These are phyloP conservation scores for Scaptomyza hsui DNA, from an alignment of 1,140 invertebrate species.

Conservation along the genomic window DNA sequence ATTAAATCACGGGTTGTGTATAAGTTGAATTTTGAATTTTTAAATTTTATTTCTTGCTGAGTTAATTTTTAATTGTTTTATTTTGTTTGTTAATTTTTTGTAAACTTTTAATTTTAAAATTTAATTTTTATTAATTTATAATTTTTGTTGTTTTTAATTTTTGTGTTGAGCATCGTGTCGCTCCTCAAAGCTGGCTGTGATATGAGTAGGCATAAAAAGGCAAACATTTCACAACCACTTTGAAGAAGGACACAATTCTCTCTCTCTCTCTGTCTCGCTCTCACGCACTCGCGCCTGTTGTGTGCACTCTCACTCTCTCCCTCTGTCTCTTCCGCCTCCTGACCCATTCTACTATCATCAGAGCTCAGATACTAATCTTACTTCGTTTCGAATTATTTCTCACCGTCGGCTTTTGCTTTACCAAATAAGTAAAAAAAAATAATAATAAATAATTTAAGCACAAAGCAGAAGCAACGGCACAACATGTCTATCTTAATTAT, in stretches of 20 bases:
- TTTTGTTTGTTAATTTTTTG: not conserved
- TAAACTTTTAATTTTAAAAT: not conserved
- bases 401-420: conserved; percentile 45
- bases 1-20: conserved; percentile 3
- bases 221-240: conserved; percentile 92
- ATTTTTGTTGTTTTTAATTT: conserved; percentile 4
- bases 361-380: conserved; percentile 14
- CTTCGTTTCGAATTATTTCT: conserved; percentile 44
- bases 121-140: conserved; percentile 20
- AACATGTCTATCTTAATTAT: conserved; percentile 47
- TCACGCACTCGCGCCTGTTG: not conserved
- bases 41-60: conserved; percentile 36
- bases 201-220: conserved; percentile 87
- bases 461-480: conserved; percentile 38
- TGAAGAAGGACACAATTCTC: conserved; percentile 84
- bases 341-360: not conserved
- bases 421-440: conserved; percentile 56
- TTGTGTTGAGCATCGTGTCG: conserved; percentile 85
- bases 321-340: not conserved
- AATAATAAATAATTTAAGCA: conserved; percentile 35
- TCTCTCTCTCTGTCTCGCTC: conserved; percentile 1
- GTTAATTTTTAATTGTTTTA: conserved; percentile 1
- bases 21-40: not conserved
- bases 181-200: conserved; percentile 95
- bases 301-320: conserved; percentile 6